Evolutionary conservation across 2,888 invertebrate genomes (phyloP).

Genomic region (Drosophila antonietae): DNA sequence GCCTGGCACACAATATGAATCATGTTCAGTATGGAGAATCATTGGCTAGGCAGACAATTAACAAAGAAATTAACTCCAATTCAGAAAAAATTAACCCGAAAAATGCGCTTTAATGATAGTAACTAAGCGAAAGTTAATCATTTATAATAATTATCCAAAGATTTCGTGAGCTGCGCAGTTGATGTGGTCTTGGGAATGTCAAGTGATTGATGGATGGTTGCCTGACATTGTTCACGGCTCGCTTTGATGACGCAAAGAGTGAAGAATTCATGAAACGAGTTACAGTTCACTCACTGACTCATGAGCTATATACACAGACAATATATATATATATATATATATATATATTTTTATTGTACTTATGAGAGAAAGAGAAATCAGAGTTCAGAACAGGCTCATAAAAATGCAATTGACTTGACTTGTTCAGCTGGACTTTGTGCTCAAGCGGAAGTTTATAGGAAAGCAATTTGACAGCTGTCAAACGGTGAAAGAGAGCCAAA

Average conservation of each 20-base stretch:
- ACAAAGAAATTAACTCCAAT: slow-evolving; percentile 50
- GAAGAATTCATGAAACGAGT: slow-evolving; percentile 7
- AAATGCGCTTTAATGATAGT: slow-evolving; percentile 23
- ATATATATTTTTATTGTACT: background rate
- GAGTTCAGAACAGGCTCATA: slow-evolving; percentile 51
- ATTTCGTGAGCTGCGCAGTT: slow-evolving; percentile 15
- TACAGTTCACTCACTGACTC: slow-evolving; percentile 49
- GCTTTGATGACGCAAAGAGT: slow-evolving; percentile 32
- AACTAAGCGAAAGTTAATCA: slow-evolving; percentile 41
- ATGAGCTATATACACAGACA: slow-evolving; percentile 16
- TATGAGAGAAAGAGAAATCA: slow-evolving; percentile 36
- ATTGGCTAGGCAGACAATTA: background rate
- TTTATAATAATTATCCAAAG: slow-evolving; percentile 67
- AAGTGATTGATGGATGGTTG: slow-evolving; percentile 63
- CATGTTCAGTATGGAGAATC: background rate
- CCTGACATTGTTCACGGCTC: slow-evolving; percentile 29
- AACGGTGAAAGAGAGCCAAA: slow-evolving; percentile 10
- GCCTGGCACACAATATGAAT: background rate
- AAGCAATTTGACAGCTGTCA: slow-evolving; percentile 56
- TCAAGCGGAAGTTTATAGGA: slow-evolving; percentile 50
- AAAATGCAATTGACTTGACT: slow-evolving; percentile 66
- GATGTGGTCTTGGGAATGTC: slow-evolving; percentile 17
- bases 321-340: too few relatives aligned
- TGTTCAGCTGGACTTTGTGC: slow-evolving; percentile 35
- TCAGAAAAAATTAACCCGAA: slow-evolving; percentile 3